Evolutionary conservation across 2,888 invertebrate species (phyloP), one percentile per base, ranked within the genome.

Genomic region (Bombylius major): DNA sequence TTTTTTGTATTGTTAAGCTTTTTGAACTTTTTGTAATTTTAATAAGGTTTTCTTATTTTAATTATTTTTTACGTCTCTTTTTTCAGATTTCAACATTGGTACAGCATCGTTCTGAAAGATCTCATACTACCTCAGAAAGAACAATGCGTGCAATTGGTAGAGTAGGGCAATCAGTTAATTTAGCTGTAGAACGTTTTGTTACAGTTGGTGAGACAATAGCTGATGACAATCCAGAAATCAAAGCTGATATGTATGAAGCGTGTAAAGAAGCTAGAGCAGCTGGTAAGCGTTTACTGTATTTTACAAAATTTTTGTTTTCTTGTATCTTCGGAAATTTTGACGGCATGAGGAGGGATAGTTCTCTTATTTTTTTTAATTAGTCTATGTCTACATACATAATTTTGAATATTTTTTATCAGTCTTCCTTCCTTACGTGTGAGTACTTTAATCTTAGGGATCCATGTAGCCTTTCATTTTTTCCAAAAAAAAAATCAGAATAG

Each of bases 141-240:
- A 81, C 82, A 56, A 75, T 84, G 56, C 78, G 85, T 61, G 86
- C 87, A 33, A 86, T 94, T 67, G 87, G 91, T 62, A 82, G 93
- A 61, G 94, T 99, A 57, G 98, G 98, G 44, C 94, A 95, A 69
- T 90, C 95, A 50, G 94, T 99, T 61, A 94, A 93, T 76, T 82
- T 94, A 69, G 97, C 99, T 54, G 95, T 99, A 58, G 97, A 98
- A 72, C 81, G 97, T 65, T 98, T 99, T 79, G 96, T 97, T 65
- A 90, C 94, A 48, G 97, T 99, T 62, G 98, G 98, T 48, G 97
- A 98, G 77, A 91, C 95, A 67, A 98, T 99, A 70, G 98, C 96
- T 51, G 96, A 96, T 76, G 96, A 97, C 78, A 96, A 98, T 79
- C 87, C 88, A 39, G 97, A 98, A 76, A 93, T 99, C 64, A 87